Evolutionary conservation across 2,797 vertebrate species (phyloP).

Genomic region (Eulemur coronatus): DNA sequence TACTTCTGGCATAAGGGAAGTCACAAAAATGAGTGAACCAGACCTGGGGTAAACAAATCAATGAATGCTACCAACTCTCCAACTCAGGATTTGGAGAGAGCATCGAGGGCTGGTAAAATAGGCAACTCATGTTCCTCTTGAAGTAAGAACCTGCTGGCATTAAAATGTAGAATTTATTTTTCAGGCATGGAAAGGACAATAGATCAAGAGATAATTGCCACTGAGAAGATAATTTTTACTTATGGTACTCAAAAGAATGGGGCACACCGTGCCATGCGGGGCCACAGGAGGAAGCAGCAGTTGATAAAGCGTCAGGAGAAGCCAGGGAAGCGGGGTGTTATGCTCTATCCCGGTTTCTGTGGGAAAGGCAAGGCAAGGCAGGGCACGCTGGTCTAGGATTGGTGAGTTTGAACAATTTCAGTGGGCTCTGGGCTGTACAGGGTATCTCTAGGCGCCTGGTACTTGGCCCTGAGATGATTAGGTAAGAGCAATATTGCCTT

Average conservation of each 20-base stretch:
- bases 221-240: not conserved
- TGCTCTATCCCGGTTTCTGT: not conserved
- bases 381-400: rapidly evolving
- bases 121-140: not conserved
- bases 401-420: too few relatives aligned
- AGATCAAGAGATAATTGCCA: not conserved
- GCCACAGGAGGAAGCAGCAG: not conserved
- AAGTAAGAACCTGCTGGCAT: not conserved
- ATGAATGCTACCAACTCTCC: not conserved
- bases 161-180: too few relatives aligned
- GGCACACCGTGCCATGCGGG: rapidly evolving
- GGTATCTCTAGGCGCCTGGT: not conserved
- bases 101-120: not conserved
- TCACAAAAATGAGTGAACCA: not conserved
- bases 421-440: not conserved
- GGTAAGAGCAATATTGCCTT: not conserved
- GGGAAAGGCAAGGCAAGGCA: not conserved
- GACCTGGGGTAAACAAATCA: not conserved
- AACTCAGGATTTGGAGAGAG: not conserved
- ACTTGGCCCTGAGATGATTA: not conserved
- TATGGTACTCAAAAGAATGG: not conserved
- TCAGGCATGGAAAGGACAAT: not conserved
- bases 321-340: rapidly evolving
- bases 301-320: not conserved
- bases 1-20: not conserved